Conservation (phyloP, 2,113 vertebrate genomes). For the Psittacara wagleri region DNA sequence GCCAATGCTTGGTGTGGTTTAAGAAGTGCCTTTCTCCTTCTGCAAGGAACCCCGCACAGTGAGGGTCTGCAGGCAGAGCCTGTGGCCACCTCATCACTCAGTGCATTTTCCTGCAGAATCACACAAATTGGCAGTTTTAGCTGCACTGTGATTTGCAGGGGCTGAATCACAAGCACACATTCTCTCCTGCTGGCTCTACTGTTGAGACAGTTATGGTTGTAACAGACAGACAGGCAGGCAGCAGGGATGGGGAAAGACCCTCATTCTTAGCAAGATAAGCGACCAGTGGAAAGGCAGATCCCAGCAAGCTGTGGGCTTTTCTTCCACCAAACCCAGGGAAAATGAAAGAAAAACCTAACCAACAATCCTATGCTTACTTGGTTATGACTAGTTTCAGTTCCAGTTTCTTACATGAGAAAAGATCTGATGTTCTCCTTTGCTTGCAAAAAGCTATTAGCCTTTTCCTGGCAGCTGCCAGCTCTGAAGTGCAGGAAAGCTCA, state of each 20-base stretch:
- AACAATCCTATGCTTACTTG: background rate
- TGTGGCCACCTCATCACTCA: rapidly evolving
- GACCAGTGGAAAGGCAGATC: background rate
- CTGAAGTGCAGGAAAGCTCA: background rate
- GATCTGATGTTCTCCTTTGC: background rate
- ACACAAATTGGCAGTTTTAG: background rate
- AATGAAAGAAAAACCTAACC: background rate
- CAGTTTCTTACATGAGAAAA: background rate
- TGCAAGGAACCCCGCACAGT: rapidly evolving
- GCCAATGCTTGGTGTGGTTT: background rate
- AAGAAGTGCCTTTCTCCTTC: background rate
- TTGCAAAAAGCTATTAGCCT: conserved; percentile 16
- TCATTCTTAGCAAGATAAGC: background rate
- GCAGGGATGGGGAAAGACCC: background rate
- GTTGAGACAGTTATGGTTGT: background rate
- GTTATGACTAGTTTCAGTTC: background rate
- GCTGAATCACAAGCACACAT: background rate
- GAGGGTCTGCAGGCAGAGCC: background rate
- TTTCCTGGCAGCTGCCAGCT: background rate
- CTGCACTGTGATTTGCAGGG: background rate
- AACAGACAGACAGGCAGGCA: background rate
- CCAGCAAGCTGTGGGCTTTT: background rate
- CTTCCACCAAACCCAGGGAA: background rate
- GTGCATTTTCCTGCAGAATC: background rate
- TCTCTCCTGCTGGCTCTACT: background rate